Percentiles rank a stretch among this genome's conserved stretches.
These are phyloP conservation scores for Drosophila erecta DNA, from an alignment of 1,140 invertebrate genomes.

Conservation along the genomic window DNA sequence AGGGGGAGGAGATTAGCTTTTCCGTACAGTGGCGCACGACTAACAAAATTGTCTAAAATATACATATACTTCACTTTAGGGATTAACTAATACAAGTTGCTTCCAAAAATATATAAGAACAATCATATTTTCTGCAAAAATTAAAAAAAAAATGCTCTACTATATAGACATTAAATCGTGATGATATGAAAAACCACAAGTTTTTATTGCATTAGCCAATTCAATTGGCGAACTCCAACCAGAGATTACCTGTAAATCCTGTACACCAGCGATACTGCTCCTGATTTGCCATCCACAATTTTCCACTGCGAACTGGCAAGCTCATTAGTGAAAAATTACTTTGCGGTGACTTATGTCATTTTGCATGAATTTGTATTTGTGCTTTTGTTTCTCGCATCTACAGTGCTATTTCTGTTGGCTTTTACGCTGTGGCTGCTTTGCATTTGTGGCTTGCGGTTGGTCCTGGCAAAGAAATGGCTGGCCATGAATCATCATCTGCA, in stretches of 20 bases:
- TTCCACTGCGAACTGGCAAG: constrained; percentile 49
- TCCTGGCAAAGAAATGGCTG: constrained; percentile 60
- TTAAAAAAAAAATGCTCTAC: too few species aligned
- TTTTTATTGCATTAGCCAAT: too few species aligned
- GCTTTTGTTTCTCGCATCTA: constrained; percentile 59
- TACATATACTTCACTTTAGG: not conserved
- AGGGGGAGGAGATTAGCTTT: constrained; percentile 15
- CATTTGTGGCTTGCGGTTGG: constrained; percentile 38
- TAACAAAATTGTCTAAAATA: not conserved
- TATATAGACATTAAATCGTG: too few species aligned
- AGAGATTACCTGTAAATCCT: too few species aligned
- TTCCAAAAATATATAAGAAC: too few species aligned
- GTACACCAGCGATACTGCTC: constrained; percentile 15
- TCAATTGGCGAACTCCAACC: too few species aligned
- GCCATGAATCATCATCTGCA: constrained; percentile 71
- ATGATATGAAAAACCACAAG: too few species aligned
- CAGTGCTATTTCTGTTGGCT: constrained; percentile 21
- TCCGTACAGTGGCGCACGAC: not conserved
- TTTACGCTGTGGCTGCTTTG: constrained; percentile 22
- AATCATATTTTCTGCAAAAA: not conserved
- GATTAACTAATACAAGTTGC: not conserved
- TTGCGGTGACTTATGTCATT: constrained; percentile 82
- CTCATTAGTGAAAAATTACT: constrained; percentile 84
- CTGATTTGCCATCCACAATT: constrained; percentile 8
- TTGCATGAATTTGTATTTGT: constrained; percentile 78